Conservation (phyloP, 2,113 vertebrate genomes). For the Castor canadensis region DNA sequence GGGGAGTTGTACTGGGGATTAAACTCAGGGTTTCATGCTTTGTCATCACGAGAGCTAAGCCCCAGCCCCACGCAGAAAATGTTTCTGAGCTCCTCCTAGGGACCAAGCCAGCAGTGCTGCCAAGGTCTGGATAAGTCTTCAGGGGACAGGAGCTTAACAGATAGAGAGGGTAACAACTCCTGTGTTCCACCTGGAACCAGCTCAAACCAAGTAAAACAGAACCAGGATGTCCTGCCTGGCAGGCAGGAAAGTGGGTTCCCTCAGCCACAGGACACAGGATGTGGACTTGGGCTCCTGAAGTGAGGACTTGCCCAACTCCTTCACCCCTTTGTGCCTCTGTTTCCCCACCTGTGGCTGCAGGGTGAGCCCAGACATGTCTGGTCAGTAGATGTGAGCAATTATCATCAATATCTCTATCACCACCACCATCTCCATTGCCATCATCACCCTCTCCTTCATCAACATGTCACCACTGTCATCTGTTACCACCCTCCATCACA, state of each 20-base stretch:
- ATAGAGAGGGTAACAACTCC: neutral
- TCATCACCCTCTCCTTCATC: too few species aligned
- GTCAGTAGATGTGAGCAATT: neutral
- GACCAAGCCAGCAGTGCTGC: neutral
- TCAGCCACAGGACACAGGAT: neutral
- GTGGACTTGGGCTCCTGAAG: neutral
- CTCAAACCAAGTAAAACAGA: neutral
- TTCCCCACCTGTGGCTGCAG: neutral
- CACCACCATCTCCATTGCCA: fast-evolving
- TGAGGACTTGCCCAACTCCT: neutral
- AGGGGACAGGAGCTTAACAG: neutral
- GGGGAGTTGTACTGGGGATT: too few species aligned
- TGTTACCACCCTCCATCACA: neutral
- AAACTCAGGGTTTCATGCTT: too few species aligned
- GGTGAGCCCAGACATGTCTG: neutral
- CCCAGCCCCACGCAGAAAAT: too few species aligned
- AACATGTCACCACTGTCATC: too few species aligned
- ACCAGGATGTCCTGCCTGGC: neutral
- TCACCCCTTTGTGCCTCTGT: neutral
- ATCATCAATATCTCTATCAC: fast-evolving
- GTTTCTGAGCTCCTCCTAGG: neutral
- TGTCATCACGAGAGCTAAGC: too few species aligned
- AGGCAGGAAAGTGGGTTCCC: neutral
- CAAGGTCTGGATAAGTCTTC: neutral
- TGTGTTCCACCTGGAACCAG: too few species aligned